Conservation (phyloP, 1,140 invertebrate species). For the Drosophila neocordata region DNA sequence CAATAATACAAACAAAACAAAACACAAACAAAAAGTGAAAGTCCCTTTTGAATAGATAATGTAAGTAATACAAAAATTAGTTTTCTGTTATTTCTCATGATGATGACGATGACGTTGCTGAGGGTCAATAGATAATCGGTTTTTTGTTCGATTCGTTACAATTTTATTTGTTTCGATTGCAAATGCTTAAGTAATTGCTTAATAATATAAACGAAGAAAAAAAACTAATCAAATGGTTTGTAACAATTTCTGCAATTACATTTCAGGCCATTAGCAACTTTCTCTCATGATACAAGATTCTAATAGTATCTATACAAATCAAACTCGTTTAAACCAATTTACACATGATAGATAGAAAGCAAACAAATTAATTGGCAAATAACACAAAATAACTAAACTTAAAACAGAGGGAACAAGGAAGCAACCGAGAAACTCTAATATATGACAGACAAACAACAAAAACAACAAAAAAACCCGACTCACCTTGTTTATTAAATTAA, state of each 20-base stretch:
- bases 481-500: slow-evolving; percentile 45
- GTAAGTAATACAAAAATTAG: not conserved
- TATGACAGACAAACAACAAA: slow-evolving; percentile 5
- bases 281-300: slow-evolving; percentile 2
- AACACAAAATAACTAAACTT: slow-evolving; percentile 1
- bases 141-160: not conserved
- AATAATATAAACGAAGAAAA: not conserved
- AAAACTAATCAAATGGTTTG: slow-evolving; percentile 1
- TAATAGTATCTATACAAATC: not conserved
- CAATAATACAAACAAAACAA: not conserved
- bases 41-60: not conserved
- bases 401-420: slow-evolving; percentile 4
- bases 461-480: slow-evolving; percentile 9
- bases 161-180: not conserved
- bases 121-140: not conserved
- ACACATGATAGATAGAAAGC: slow-evolving; percentile 22
- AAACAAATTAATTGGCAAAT: slow-evolving; percentile 21
- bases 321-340: slow-evolving; percentile 29
- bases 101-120: not conserved
- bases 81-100: not conserved
- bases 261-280: slow-evolving; percentile 2
- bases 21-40: not conserved
- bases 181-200: too few relatives aligned
- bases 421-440: slow-evolving; percentile 8
- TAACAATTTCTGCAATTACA: slow-evolving; percentile 6